Evolutionary conservation across 2,888 invertebrate genomes (phyloP).

Genomic region (Plebejus argus): DNA sequence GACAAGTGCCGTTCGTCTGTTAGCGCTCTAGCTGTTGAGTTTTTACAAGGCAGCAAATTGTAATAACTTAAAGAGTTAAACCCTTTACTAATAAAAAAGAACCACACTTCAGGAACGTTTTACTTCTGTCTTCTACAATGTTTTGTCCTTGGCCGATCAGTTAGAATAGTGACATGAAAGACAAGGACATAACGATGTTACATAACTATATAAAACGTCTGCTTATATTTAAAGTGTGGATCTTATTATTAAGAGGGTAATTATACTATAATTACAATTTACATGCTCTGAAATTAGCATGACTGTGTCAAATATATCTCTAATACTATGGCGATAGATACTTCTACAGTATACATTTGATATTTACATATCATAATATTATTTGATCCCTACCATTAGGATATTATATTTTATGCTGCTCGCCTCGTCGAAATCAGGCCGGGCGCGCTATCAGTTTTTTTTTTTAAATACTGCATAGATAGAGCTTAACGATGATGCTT

Average conservation of each 20-base stretch:
- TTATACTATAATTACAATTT: background rate
- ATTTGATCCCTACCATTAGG: constrained; percentile 1
- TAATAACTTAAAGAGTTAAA: background rate
- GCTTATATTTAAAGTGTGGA: background rate
- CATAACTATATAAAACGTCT: no score
- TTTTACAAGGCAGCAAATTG: background rate
- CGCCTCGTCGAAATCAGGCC: background rate
- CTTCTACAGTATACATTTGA: background rate
- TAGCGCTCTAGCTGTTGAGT: background rate
- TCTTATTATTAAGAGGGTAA: background rate
- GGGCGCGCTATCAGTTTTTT: background rate
- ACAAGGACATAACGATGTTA: no score
- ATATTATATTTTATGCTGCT: background rate
- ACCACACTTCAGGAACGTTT: background rate
- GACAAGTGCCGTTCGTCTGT: no score
- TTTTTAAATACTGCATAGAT: no score
- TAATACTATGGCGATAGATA: background rate
- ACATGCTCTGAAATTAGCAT: background rate
- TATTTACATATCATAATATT: background rate
- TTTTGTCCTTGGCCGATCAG: background rate
- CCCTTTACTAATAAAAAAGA: background rate
- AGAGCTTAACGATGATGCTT: no score
- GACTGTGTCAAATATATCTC: background rate
- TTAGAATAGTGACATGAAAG: no score
- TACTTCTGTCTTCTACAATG: background rate